Conservation (phyloP, 2,888 invertebrate species). For the Dryococelus australis region DNA sequence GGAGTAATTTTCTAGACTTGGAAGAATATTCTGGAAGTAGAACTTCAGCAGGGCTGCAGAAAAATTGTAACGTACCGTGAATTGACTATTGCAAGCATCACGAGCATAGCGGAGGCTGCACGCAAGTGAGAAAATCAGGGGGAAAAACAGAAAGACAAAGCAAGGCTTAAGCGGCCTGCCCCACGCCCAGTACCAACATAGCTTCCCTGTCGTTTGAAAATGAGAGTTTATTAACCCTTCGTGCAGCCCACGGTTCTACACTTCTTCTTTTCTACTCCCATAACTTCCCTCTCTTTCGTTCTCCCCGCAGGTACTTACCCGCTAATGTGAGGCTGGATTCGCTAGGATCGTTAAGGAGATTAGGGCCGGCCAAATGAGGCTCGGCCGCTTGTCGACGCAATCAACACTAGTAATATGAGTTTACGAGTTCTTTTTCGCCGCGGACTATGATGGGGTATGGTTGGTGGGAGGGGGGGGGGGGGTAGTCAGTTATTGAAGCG, state of each 20-base stretch:
- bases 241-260: not conserved
- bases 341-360: not conserved
- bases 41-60: too few species aligned
- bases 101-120: too few species aligned
- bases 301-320: not conserved
- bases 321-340: not conserved
- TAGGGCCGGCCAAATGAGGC: not conserved
- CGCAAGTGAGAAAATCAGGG: too few species aligned
- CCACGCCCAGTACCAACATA: not conserved
- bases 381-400: not conserved
- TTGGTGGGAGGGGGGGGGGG: too few species aligned
- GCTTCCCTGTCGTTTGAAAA: slow-evolving; percentile 16
- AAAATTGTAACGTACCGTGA: too few species aligned
- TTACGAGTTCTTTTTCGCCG: not conserved
- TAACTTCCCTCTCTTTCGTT: not conserved
- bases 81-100: too few species aligned
- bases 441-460: too few species aligned
- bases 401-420: slow-evolving; percentile 16
- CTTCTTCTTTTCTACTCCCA: not conserved
- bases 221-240: not conserved
- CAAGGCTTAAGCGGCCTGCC: not conserved
- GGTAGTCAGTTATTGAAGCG: not conserved
- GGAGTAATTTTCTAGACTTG: too few species aligned
- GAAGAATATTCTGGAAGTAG: too few species aligned
- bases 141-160: too few species aligned